Conservation (phyloP, 2,113 vertebrate species). For the Centropus unirufus region DNA sequence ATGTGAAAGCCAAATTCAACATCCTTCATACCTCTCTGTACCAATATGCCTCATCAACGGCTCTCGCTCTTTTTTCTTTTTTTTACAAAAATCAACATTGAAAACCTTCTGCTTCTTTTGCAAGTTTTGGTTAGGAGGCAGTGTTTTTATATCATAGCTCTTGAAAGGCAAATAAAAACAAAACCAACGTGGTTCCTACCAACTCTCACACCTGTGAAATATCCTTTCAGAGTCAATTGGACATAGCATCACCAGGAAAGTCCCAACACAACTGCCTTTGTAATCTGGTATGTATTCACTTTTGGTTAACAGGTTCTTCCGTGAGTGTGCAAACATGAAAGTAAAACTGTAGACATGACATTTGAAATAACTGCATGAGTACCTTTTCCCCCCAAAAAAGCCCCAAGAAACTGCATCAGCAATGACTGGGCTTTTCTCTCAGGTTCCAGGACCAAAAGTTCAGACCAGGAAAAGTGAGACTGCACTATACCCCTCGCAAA, state of each 20-base stretch:
- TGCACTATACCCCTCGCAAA: not conserved
- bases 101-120: not conserved
- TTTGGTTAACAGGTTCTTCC: not conserved
- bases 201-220: not conserved
- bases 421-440: not conserved
- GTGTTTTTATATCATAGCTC: not conserved
- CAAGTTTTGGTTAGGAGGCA: not conserved
- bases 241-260: not conserved
- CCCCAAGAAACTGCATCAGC: not conserved
- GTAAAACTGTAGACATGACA: not conserved
- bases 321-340: not conserved
- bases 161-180: not conserved
- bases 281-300: not conserved
- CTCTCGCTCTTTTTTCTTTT: not conserved
- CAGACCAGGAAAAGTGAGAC: not conserved
- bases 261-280: not conserved
- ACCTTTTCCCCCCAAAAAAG: fast-evolving
- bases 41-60: not conserved
- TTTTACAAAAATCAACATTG: not conserved
- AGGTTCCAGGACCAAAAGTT: not conserved
- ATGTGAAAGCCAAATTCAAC: not conserved
- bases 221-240: not conserved
- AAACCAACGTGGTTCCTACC: not conserved
- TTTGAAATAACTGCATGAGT: not conserved
- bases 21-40: not conserved